phyloP scores from a whole-genome alignment of 2,797 vertebrate species.

The Phalloptychus januarius region DNA sequence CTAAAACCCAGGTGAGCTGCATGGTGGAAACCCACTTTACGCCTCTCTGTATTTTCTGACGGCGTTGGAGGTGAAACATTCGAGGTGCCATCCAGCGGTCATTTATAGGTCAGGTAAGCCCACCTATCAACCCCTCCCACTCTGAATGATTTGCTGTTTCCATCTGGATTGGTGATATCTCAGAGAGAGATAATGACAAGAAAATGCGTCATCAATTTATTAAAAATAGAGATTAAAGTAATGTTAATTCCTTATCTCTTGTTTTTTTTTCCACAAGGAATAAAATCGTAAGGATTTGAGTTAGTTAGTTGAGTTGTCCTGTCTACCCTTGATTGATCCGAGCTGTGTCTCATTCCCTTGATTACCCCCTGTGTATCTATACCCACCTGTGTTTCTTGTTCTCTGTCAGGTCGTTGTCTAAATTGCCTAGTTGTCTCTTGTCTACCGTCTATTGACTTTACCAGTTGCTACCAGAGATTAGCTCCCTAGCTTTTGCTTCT shows the following conservation, averaged over 20 bases:
- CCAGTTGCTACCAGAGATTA: too few relatives aligned
- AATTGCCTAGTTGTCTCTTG: too few relatives aligned
- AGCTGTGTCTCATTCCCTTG: too few relatives aligned
- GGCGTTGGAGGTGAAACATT: constrained; percentile 3
- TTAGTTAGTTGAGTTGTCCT: too few relatives aligned
- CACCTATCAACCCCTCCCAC: constrained; percentile 33
- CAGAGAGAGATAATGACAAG: neutral
- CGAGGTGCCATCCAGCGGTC: neutral
- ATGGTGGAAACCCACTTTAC: constrained; percentile 26
- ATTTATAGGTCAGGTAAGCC: constrained; percentile 21
- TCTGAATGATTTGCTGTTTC: constrained; percentile 15
- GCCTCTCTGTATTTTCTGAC: neutral
- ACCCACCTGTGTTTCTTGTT: too few relatives aligned
- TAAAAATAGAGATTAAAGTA: neutral
- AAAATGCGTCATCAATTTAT: neutral
- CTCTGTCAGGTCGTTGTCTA: too few relatives aligned
- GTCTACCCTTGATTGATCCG: too few relatives aligned
- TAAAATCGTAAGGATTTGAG: too few relatives aligned
- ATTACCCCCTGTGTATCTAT: too few relatives aligned
- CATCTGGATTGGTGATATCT: neutral
- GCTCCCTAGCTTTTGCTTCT: too few relatives aligned
- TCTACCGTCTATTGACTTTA: too few relatives aligned
- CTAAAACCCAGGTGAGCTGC: constrained; percentile 23
- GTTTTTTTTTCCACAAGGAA: too few relatives aligned
- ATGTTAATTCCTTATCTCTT: neutral